Evolutionary conservation across 2,797 vertebrate genomes (phyloP), one percentile per base, ranked within the genome.

Genomic region (Salarias fasciatus): DNA sequence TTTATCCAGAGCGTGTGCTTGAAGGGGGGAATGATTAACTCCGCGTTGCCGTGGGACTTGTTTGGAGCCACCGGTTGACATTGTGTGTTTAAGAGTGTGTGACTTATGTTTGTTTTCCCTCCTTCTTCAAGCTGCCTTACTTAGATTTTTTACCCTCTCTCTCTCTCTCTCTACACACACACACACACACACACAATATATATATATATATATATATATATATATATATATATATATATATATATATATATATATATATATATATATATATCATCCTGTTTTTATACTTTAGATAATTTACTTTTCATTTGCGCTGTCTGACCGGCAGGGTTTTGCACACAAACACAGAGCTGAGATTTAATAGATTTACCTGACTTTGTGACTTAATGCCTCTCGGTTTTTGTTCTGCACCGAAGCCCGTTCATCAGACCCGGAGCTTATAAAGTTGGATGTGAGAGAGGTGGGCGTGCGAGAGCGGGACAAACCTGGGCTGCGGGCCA

Each of bases 11-110:
- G 4, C 44, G 3, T 75, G 56, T 57, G 75, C 68, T 70, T 61
- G 38, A 53, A 40, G 50, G 59, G 14, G 63, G 46, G 18, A 50
- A 53, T 72, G 52, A 78, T 77, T 78, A 78, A 71, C 50, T 75
- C 37, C 15, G 37, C 68, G 75, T 38, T 52, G 63, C 56, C 41
- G 15, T 30, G 50, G 69, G 55, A 50, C 30, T 43, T 64, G 50
- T 53, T 53, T 55, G 46, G 31, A 71, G 57, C 42, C 55, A 13
- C 72, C 57, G 31, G 28, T 68, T 63, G 57, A 61, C 60, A 61
- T 72, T 54, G 35, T 67, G 58, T 50, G 53, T 69, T 67, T 64
- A 35, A 6, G 24, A 15, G 50, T 54, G 50, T 52, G 53, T 47
- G 74, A 58, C 49, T 77, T 28, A 4, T 55, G 45, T 73, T 70